phyloP scores from a whole-genome alignment of 2,888 invertebrate species.

The Cataglyphis albicans region DNA sequence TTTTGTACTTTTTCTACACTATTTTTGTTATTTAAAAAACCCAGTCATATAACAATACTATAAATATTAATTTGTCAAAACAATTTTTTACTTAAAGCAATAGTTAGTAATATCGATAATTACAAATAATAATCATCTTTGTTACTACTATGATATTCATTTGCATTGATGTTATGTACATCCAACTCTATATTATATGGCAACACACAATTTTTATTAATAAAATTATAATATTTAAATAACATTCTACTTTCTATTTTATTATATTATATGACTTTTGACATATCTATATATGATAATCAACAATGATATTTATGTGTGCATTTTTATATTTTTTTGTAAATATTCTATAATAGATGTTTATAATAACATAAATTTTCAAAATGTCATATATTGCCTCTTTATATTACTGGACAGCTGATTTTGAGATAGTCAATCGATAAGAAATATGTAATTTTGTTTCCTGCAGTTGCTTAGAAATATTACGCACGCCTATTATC shows the following conservation, averaged over 20 bases:
- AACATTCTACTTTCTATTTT: neutral
- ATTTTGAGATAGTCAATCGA: neutral
- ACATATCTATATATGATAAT: too few species aligned
- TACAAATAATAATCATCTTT: neutral
- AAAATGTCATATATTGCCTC: neutral
- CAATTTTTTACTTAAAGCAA: neutral
- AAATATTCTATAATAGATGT: neutral
- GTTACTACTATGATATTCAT: neutral
- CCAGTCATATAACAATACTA: neutral
- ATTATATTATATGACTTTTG: neutral
- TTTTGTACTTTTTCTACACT: conserved; percentile 1
- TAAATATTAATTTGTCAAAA: neutral
- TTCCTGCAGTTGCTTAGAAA: neutral
- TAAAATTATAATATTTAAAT: neutral
- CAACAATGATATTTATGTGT: too few species aligned
- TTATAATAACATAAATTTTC: neutral
- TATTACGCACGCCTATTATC: neutral
- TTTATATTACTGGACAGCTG: neutral
- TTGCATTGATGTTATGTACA: neutral
- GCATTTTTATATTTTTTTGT: neutral
- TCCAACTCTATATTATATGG: neutral
- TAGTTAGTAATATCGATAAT: neutral
- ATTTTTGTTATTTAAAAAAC: neutral
- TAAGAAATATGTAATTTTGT: neutral
- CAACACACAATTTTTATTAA: neutral